A percentile compares a stretch with the other conserved stretches of the same genome.
Evolutionary conservation across 2,888 invertebrate genomes (phyloP).

Genomic region (Nudaria mundana): DNA sequence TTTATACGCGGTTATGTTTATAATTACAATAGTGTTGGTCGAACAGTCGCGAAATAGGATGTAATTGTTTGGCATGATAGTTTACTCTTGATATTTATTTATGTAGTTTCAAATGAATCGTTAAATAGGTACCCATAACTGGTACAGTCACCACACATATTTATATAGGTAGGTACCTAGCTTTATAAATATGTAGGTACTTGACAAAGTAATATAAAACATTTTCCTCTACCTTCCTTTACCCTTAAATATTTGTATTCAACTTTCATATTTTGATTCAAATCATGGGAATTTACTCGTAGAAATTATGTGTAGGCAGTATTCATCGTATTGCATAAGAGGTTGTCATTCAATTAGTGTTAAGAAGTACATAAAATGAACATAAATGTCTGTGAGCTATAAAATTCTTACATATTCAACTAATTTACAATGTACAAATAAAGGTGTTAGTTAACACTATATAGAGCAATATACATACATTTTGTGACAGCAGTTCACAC

Average conservation of each 20-base stretch:
- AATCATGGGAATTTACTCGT: not conserved
- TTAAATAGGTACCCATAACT: too few species aligned
- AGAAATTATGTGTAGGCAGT: not conserved
- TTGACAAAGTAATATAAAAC: too few species aligned
- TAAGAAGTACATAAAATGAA: conserved; percentile 7
- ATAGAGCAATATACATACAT: conserved; percentile 25
- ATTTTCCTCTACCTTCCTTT: too few species aligned
- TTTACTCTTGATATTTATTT: too few species aligned
- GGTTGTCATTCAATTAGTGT: conserved; percentile 6
- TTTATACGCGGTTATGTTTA: too few species aligned
- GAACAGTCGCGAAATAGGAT: too few species aligned
- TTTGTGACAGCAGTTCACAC: conserved; percentile 63
- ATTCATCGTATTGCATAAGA: not conserved
- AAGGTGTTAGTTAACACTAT: conserved; percentile 32
- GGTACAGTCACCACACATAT: too few species aligned
- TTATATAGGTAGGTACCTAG: too few species aligned
- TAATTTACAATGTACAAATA: conserved; percentile 29
- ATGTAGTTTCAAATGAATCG: too few species aligned
- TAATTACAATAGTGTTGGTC: too few species aligned
- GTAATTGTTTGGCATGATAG: too few species aligned
- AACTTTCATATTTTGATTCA: not conserved
- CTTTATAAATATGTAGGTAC: too few species aligned
- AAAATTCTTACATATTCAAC: conserved; percentile 29
- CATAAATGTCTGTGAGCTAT: conserved; percentile 18
- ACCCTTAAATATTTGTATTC: not conserved